Conservation (phyloP, 2,888 invertebrate species). For the Acronicta aceris region DNA sequence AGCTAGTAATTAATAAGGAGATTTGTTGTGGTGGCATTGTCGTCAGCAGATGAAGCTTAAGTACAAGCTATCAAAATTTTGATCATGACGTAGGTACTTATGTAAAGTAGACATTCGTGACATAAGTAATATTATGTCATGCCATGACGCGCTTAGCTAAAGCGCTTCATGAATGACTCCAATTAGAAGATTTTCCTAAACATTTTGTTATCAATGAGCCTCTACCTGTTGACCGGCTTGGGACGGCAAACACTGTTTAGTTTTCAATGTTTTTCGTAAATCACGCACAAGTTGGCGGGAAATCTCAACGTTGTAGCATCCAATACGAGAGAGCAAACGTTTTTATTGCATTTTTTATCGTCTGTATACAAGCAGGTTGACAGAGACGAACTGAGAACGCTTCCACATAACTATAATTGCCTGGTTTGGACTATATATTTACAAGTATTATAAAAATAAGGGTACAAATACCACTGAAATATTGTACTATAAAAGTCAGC, state of each 20-base stretch:
- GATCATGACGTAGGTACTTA: no score
- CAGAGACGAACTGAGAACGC: constrained; percentile 70
- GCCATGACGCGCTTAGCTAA: no score
- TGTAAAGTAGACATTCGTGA: no score
- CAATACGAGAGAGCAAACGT: constrained; percentile 70
- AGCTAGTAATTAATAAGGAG: no score
- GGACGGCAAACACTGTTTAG: constrained; percentile 60
- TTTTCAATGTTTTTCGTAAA: constrained; percentile 59
- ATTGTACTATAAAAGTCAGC: constrained; percentile 43
- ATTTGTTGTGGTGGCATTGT: no score
- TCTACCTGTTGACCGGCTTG: constrained; percentile 66
- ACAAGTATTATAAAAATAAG: constrained; percentile 12
- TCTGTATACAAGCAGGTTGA: constrained; percentile 71
- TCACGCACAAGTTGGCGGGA: constrained; percentile 76
- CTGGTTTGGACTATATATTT: constrained; percentile 5
- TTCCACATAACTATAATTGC: constrained; percentile 9
- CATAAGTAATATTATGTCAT: no score
- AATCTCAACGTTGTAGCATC: constrained; percentile 70
- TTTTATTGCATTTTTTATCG: constrained; percentile 74
- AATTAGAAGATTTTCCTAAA: constrained; percentile 34
- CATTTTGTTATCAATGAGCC: constrained; percentile 33
- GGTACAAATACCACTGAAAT: constrained; percentile 37
- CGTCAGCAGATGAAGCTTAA: no score
- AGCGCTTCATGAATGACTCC: constrained; percentile 1
- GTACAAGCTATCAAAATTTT: no score